phyloP scores from a whole-genome alignment of 2,113 vertebrate genomes.

The Fregetta grallaria region DNA sequence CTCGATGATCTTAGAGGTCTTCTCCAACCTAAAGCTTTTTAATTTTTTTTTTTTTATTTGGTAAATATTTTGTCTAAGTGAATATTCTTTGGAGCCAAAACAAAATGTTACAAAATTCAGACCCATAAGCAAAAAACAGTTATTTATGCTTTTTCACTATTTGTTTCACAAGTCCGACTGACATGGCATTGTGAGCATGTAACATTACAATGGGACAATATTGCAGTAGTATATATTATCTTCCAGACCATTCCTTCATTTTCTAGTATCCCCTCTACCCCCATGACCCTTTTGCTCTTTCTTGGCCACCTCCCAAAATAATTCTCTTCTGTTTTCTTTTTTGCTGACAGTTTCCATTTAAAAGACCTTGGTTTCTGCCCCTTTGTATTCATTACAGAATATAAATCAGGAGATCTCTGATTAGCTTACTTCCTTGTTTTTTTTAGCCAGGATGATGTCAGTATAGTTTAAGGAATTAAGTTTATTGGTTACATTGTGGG shows the following conservation, averaged over 20 bases:
- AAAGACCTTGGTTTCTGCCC: constrained; percentile 59
- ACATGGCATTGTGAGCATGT: background rate
- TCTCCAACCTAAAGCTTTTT: background rate
- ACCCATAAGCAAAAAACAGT: background rate
- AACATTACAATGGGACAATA: background rate
- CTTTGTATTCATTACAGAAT: constrained; percentile 63
- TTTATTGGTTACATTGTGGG: background rate
- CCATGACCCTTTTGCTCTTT: constrained; percentile 10
- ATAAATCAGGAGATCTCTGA: constrained; percentile 62
- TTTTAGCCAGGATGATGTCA: constrained; percentile 47
- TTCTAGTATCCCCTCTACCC: background rate
- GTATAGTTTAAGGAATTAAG: background rate
- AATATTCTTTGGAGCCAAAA: background rate
- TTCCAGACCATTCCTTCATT: background rate
- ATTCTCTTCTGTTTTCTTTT: constrained; percentile 62
- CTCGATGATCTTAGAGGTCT: too few relatives aligned
- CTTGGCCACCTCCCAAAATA: constrained; percentile 47
- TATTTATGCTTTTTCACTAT: background rate
- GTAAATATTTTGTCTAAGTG: background rate
- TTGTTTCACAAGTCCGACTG: background rate
- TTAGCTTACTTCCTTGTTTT: constrained; percentile 59
- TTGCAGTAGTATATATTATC: background rate
- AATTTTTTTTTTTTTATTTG: background rate
- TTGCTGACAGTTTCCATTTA: constrained; percentile 62
- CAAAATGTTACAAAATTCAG: background rate